phyloP scores from a whole-genome alignment of 2,797 vertebrate species.

The Momotus momota region DNA sequence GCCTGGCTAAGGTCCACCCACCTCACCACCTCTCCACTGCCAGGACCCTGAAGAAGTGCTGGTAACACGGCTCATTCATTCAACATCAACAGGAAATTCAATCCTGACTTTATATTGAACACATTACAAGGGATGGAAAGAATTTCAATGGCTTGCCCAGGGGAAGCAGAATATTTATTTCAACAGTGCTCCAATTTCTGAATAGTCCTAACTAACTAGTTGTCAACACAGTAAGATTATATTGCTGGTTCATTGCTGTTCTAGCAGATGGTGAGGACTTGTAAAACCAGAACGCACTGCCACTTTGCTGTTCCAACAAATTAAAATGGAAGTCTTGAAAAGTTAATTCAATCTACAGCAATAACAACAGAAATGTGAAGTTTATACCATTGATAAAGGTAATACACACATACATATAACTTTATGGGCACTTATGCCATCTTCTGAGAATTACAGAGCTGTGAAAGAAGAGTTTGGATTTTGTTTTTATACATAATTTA shows the following conservation, averaged over 20 bases:
- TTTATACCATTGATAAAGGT: neutral
- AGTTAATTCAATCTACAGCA: conserved; percentile 14
- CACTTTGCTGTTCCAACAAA: conserved; percentile 42
- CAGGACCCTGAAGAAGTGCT: conserved; percentile 20
- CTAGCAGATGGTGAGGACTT: conserved; percentile 4
- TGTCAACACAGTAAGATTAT: conserved; percentile 25
- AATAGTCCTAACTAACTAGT: neutral
- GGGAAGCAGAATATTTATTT: conserved; percentile 64
- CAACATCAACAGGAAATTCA: conserved; percentile 38
- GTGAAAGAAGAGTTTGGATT: neutral
- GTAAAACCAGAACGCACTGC: neutral
- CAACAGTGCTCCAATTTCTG: conserved; percentile 17
- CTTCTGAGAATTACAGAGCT: neutral
- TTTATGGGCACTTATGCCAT: neutral
- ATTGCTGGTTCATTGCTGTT: conserved; percentile 7
- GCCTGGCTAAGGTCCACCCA: neutral
- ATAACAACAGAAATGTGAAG: neutral
- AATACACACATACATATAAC: neutral
- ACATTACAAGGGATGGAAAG: conserved; percentile 47
- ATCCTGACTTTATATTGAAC: neutral
- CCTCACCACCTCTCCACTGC: neutral
- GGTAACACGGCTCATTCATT: neutral
- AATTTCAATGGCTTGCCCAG: conserved; percentile 17
- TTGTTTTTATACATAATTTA: neutral
- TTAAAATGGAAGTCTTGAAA: conserved; percentile 34